Base-by-base conservation (phyloP, 2,113 vertebrate genomes). In the Cinclus mexicanus region DNA sequence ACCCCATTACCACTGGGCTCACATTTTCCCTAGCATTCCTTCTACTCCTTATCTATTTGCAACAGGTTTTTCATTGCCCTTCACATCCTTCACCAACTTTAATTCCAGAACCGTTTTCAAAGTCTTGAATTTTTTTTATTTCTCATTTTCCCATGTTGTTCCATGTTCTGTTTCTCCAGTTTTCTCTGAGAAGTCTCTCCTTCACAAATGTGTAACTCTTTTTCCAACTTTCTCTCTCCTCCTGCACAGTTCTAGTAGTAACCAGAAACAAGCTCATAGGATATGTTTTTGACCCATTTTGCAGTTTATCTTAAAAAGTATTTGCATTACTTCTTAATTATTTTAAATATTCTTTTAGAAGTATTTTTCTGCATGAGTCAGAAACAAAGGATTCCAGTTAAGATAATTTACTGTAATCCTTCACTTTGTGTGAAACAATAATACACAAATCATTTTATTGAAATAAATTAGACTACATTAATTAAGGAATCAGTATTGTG, bases 331-430 rank as follows among this genome's bases (percentile, higher is more conserved):
- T 87, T 77, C n/a, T 69, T 80, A 67, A 55, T 69, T 79, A 76
- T 78, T 74, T 90, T n/a, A 84, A 87, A 60, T 83, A 93, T 74
- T 92, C 88, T n/a, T 67, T 44, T 55, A 49, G 11, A 87, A 49
- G n/a, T 42, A 11, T 78, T 69, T 41, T 89, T 63, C 31, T 57
- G 42, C n/a, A 35, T 5, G 5, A 93, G 65, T 4, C 69, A 78
- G n/a, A 95, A 92, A 79, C 56, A 92, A 72, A 77, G 39, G 15
- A 69, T 69, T 84, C 82, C 31, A 49, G 31, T 86, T 89, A 94
- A 67, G 46, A 50, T 67, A 78, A 93, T 39, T 90, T 55, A 33
- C 26, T 77, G 14, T 60, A 95, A 77, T 69, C 50, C 39, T 81
- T 74, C 21, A 46, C 22, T 81, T 80, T 59, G 29, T 50, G 46